Conservation (phyloP, 92 coral and sea anemone genomes). For the Palythoa heliodiscus region DNA sequence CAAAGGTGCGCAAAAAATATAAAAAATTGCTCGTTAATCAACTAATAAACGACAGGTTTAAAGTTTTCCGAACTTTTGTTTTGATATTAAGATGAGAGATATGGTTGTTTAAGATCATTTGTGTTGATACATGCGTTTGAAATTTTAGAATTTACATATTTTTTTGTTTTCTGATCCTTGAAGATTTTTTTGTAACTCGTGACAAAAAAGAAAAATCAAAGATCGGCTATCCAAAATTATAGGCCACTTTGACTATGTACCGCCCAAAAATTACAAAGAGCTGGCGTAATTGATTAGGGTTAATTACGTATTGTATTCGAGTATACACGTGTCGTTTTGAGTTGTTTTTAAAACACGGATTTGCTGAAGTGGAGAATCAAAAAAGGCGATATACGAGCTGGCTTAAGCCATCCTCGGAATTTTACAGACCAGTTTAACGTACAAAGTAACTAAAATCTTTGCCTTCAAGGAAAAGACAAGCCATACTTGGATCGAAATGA, state of each 20-base stretch:
- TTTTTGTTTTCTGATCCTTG: background rate
- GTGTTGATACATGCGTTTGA: background rate
- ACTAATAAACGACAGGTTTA: background rate
- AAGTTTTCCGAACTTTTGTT: slow-evolving; percentile 4
- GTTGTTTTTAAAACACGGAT: background rate
- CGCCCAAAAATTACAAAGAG: slow-evolving; percentile 9
- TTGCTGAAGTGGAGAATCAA: background rate
- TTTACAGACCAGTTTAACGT: background rate
- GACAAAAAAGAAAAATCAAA: background rate
- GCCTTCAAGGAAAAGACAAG: background rate
- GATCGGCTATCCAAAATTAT: slow-evolving; percentile 8
- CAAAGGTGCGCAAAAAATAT: background rate
- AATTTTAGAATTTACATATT: background rate
- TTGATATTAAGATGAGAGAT: slow-evolving; percentile 5
- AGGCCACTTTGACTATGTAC: slow-evolving; percentile 9
- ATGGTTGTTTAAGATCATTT: slow-evolving; percentile 3
- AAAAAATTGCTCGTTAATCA: background rate
- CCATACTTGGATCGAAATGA: background rate
- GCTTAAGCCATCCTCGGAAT: background rate
- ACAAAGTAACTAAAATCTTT: background rate
- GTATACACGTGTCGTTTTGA: slow-evolving; percentile 15
- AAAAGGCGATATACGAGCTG: background rate
- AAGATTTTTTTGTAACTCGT: background rate
- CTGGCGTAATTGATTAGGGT: background rate
- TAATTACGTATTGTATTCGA: slow-evolving; percentile 1